A percentile compares a stretch with the other conserved stretches of the same genome.
Evolutionary conservation across 2,888 invertebrate genomes (phyloP).

Genomic region (Endomychus coccineus): DNA sequence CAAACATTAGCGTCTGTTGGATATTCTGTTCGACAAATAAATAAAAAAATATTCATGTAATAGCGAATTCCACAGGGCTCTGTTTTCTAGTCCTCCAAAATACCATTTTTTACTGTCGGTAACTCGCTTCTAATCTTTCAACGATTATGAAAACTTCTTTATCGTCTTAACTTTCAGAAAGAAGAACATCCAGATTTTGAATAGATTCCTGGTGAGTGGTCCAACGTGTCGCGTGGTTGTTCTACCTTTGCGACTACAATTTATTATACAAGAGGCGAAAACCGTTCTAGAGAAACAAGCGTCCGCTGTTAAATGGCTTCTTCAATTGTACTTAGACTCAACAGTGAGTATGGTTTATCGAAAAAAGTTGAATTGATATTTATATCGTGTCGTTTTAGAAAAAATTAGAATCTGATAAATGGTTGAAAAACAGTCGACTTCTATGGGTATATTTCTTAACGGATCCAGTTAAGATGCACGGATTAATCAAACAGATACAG

Average conservation of each 20-base stretch:
- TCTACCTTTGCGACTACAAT: conserved; percentile 25
- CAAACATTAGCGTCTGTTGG: no score
- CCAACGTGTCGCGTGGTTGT: conserved; percentile 26
- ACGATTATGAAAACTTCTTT: no score
- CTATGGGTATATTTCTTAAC: conserved; percentile 32
- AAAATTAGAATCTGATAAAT: conserved; percentile 24
- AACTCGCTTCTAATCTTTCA: no score
- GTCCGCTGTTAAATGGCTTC: conserved; percentile 18
- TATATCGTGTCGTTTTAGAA: no score
- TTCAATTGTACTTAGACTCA: no score
- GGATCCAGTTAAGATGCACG: conserved; percentile 23
- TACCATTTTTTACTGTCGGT: no score
- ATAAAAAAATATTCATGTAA: no score
- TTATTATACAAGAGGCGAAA: conserved; percentile 21
- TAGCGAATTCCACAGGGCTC: no score
- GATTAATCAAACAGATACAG: not conserved
- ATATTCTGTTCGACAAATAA: no score
- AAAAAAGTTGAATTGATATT: conserved; percentile 7
- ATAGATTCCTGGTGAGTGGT: conserved; percentile 24
- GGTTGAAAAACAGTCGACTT: conserved; percentile 28
- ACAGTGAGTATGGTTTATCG: no score
- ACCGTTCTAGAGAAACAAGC: conserved; percentile 24
- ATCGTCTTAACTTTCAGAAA: conserved; percentile 23
- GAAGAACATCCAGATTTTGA: conserved; percentile 19
- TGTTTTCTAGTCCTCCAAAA: no score